Evolutionary conservation across 2,797 vertebrate species (phyloP).

Genomic region (Todus mexicanus): DNA sequence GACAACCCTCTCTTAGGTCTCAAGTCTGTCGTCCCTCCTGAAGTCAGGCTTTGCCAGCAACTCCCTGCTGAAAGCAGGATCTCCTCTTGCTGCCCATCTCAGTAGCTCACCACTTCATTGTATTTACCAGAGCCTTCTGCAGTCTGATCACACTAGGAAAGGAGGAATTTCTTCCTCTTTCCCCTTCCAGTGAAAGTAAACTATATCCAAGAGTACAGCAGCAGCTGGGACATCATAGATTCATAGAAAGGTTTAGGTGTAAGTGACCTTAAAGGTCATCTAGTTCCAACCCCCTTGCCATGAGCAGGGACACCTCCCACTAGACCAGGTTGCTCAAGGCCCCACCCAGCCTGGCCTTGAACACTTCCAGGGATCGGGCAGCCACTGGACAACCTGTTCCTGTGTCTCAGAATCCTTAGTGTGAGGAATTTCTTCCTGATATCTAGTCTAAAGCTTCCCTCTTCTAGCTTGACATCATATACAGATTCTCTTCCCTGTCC

Average conservation of each 20-base stretch:
- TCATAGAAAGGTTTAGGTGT: too few relatives aligned
- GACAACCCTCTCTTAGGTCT: neutral
- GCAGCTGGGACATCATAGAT: neutral
- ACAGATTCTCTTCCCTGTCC: neutral
- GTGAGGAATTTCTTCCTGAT: too few relatives aligned
- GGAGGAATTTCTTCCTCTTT: neutral
- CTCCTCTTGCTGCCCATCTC: neutral
- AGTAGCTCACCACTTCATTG: neutral
- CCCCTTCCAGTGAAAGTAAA: neutral
- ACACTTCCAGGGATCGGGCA: too few relatives aligned
- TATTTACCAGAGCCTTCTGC: neutral
- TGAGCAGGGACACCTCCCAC: too few relatives aligned
- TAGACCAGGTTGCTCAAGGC: too few relatives aligned
- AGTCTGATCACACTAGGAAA: neutral
- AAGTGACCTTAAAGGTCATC: too few relatives aligned
- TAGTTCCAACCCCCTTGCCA: too few relatives aligned
- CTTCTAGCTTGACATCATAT: too few relatives aligned
- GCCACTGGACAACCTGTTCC: too few relatives aligned
- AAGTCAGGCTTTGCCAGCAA: neutral
- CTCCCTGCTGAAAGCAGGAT: neutral
- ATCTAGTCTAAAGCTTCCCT: too few relatives aligned
- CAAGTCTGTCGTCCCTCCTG: neutral
- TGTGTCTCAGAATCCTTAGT: too few relatives aligned
- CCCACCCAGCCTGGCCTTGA: too few relatives aligned
- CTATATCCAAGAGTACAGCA: neutral